Percentiles rank a stretch among this genome's conserved stretches.
phyloP scores from a whole-genome alignment of 2,797 vertebrate genomes.

The Spinibarbus caldwelli region DNA sequence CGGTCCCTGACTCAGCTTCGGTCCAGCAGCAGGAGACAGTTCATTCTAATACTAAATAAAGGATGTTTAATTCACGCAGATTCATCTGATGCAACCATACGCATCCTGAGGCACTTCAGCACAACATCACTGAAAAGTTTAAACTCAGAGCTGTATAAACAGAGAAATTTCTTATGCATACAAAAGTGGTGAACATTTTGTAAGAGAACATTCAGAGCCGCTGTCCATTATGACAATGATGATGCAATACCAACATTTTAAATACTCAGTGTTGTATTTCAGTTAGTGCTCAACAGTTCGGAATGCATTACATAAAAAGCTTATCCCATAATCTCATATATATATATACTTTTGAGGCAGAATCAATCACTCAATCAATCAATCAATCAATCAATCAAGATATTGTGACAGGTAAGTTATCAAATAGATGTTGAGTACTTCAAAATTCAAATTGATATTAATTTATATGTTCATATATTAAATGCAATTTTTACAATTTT shows the following conservation, averaged over 20 bases:
- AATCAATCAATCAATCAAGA: too few species aligned
- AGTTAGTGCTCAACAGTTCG: not conserved
- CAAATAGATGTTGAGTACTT: too few species aligned
- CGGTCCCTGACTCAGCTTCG: constrained; percentile 40
- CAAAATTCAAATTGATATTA: too few species aligned
- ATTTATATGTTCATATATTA: too few species aligned
- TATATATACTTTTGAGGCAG: not conserved
- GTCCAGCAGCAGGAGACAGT: constrained; percentile 21
- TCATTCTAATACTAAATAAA: constrained; percentile 1
- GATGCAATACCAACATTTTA: not conserved
- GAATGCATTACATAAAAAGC: not conserved
- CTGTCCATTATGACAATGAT: not conserved
- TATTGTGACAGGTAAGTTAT: too few species aligned
- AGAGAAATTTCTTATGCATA: not conserved
- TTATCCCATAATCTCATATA: not conserved
- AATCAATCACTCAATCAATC: too few species aligned
- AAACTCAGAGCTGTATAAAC: not conserved
- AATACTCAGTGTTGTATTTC: not conserved
- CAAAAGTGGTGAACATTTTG: not conserved
- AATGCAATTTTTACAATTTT: too few species aligned
- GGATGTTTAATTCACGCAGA: not conserved
- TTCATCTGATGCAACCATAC: not conserved
- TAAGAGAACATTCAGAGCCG: not conserved
- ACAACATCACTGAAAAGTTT: not conserved
- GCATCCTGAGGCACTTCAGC: not conserved